phyloP scores from a whole-genome alignment of 2,888 invertebrate species.

The Xylota segnis region DNA sequence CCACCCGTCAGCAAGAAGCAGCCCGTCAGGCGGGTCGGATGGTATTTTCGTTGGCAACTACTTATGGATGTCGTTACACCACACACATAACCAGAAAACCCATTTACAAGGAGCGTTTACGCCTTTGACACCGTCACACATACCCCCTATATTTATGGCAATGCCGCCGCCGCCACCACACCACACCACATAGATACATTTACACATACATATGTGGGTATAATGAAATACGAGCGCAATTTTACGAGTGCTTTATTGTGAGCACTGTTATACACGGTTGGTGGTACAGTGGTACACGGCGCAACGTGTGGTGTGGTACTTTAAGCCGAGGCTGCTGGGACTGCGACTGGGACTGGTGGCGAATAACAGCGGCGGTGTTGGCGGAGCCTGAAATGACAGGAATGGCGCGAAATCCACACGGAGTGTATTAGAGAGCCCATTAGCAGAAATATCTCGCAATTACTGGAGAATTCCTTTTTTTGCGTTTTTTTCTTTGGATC shows the following conservation, averaged over 20 bases:
- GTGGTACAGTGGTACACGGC: constrained; percentile 6
- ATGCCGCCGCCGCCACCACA: neutral
- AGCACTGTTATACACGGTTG: constrained; percentile 29
- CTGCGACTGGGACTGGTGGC: neutral
- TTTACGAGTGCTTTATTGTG: constrained; percentile 70
- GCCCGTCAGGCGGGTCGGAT: neutral
- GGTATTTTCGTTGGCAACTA: constrained; percentile 51
- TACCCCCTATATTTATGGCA: constrained; percentile 18
- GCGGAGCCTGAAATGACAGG: constrained; percentile 66
- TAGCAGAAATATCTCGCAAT: constrained; percentile 76
- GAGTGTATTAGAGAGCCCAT: constrained; percentile 74
- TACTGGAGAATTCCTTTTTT: constrained; percentile 41
- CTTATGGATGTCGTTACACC: constrained; percentile 36
- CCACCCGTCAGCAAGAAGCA: neutral
- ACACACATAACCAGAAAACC: constrained; percentile 57
- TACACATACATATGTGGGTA: neutral
- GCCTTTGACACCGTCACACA: constrained; percentile 63
- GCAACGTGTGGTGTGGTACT: constrained; percentile 16
- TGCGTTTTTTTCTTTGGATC: constrained; percentile 10
- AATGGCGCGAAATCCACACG: constrained; percentile 73
- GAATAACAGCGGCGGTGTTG: constrained; percentile 1
- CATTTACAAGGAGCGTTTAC: constrained; percentile 55
- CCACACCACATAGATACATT: too few relatives aligned
- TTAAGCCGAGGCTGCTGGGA: constrained; percentile 18
- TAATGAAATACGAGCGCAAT: constrained; percentile 66